Base-by-base conservation (phyloP, 2,888 invertebrate species). In the Drosophila bunnanda region DNA sequence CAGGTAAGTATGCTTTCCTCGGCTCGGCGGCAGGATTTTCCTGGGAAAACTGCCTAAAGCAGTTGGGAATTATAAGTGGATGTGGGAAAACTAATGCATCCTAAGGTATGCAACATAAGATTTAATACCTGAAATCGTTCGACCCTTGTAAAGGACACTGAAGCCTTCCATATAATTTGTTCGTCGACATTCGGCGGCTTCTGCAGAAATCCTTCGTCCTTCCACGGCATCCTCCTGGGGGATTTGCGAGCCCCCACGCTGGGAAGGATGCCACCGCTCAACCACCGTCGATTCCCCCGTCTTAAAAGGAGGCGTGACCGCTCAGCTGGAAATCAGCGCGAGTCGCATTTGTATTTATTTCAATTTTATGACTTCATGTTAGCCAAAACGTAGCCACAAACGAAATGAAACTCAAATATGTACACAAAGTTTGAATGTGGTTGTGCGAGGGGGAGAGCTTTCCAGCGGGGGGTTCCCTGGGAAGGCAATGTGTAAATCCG, bases 381-480 rank as follows among this genome's bases (percentile, higher is more conserved):
- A 75, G 68, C 80, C 69, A 68, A 72, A 80, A 72, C 66, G 72
- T 75, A 79, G 71, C 87, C 89, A 74, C 82, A 88, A 86, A 79
- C 80, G 84, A 85, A 84, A 88, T 88, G 86, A 88, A 84, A 88
- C 83, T 88, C 88, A 85, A 83, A 83, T 83, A 83, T 83, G 88
- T 83, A 79, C 82, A 87, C 80, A 82, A 87, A 83, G 85, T 85
- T 87, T 77, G 82, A 79, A 72, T 79, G 79, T 66, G 79, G 61
- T 50, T 62, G 76, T 9, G 62, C 57, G 70, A 60, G 58, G 54
- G 8, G 17, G 30, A 30, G 50, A 15, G 50, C 32, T 50, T 13
- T 50, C 50, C 32, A 15, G 20, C 13, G 20, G 20, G 50, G 50
- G 50, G 20, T 50, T 36, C 12, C 17, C 55, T 41, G 36, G 53